Base-by-base conservation (phyloP, 2,797 vertebrate species). In the Neopelma chrysocephalum region DNA sequence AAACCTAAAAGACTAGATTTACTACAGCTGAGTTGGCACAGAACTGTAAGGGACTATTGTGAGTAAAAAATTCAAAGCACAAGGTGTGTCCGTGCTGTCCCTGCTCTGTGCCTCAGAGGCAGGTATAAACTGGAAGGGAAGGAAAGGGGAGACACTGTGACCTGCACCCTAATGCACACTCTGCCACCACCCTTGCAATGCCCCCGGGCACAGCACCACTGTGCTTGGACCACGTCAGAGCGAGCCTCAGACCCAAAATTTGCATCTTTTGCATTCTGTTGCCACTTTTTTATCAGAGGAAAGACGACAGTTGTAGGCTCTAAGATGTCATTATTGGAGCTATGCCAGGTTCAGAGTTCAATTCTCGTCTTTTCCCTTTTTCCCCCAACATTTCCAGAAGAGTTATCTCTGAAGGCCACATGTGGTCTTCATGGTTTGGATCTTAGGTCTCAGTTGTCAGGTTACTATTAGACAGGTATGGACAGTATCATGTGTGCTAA, bases 141-240 rank as follows among this genome's bases (percentile, higher is more conserved):
- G 20, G 56, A 62, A 40, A 50, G n/a, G 32, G 32, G 3, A 4
- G 43, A 23, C 0, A 2, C 62, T n/a, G 38, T 60, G 61, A 57
- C 27, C 25, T 62, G 51, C 27, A 65, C 26, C 32, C 31, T 47
- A n/a, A 11, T 3, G 0, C 45, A 13, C 0, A 0, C 23, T 81
- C 42, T 81, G 57, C 54, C 38, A 22, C 27, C 36, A 53, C 21
- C 73, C 23, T 53, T 57, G 32, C 8, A 3, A 25, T 71, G 69
- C 9, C 34, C 15, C 15, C 2, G 2, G 25, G 26, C 53, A 73
- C 3, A 3, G 56, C 5, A 3, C 38, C 6, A 3, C 68, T 42
- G 18, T 58, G 73, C 51, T 92, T 7, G 3, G 32, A 72, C 4
- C 18, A 32, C 43, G 76, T 78, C 56, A 56, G 31, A 80, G 60